Evolutionary conservation across 2,113 vertebrate species (phyloP).

Genomic region (Himantopus leucocephalus): DNA sequence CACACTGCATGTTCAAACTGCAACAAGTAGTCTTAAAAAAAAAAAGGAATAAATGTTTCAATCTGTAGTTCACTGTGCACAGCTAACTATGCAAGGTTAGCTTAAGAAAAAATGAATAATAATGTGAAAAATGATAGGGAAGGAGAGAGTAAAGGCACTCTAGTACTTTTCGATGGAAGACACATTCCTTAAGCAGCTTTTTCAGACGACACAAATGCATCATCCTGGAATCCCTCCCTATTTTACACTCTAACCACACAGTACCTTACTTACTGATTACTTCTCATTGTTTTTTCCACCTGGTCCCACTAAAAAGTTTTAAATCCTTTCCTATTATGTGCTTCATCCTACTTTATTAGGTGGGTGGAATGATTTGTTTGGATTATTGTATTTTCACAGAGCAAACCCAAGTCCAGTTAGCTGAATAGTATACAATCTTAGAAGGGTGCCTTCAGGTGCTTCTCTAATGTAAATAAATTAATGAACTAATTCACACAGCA

Average conservation of each 20-base stretch:
- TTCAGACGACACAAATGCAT: neutral
- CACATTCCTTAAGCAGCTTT: neutral
- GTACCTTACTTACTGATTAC: neutral
- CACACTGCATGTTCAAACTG: neutral
- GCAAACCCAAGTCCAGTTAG: neutral
- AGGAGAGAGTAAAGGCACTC: neutral
- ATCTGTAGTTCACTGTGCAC: neutral
- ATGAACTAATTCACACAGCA: conserved; percentile 1
- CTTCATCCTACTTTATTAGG: conserved; percentile 16
- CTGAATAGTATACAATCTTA: neutral
- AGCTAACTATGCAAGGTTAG: neutral
- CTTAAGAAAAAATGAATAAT: neutral
- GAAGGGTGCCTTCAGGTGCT: conserved; percentile 29
- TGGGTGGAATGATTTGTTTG: conserved; percentile 8
- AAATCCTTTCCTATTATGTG: neutral
- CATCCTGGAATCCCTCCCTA: neutral
- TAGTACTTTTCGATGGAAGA: neutral
- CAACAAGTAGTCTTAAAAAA: neutral
- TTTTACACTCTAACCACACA: neutral
- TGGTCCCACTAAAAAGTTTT: neutral
- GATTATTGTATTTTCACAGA: conserved; percentile 18
- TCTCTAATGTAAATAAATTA: conserved; percentile 40
- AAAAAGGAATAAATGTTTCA: neutral
- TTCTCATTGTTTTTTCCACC: conserved; percentile 1
- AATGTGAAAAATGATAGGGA: neutral